Evolutionary conservation across 2,113 vertebrate genomes (phyloP).

Genomic region (Asarcornis scutulata): DNA sequence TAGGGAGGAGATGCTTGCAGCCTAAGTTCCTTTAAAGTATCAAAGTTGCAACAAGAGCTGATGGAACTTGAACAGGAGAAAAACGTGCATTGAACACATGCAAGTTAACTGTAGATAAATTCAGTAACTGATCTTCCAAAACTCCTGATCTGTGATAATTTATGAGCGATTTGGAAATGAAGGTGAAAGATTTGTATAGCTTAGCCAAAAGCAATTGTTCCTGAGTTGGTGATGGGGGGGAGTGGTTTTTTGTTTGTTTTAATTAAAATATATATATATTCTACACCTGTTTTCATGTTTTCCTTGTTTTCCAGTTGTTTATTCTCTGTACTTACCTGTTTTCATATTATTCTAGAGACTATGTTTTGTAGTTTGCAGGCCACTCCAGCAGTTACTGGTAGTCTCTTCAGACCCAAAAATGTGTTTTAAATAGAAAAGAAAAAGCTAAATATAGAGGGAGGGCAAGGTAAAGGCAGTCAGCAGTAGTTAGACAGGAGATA

Average conservation of each 20-base stretch:
- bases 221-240: background rate
- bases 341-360: background rate
- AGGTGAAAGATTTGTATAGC: background rate
- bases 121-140: background rate
- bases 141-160: too few species aligned
- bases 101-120: background rate
- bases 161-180: background rate
- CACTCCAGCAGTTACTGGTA: background rate
- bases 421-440: background rate
- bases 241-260: background rate
- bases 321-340: background rate
- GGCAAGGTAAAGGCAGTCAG: background rate
- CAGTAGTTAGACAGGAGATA: background rate
- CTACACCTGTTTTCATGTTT: background rate
- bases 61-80: background rate
- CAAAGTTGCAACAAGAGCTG: background rate
- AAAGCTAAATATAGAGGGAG: background rate
- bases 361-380: background rate
- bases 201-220: background rate
- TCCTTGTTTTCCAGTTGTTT: background rate
- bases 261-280: background rate
- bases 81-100: background rate
- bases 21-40: background rate
- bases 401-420: background rate
- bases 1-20: background rate